Base-by-base conservation (phyloP, 2,888 invertebrate species). In the Auanema sp. region DNA sequence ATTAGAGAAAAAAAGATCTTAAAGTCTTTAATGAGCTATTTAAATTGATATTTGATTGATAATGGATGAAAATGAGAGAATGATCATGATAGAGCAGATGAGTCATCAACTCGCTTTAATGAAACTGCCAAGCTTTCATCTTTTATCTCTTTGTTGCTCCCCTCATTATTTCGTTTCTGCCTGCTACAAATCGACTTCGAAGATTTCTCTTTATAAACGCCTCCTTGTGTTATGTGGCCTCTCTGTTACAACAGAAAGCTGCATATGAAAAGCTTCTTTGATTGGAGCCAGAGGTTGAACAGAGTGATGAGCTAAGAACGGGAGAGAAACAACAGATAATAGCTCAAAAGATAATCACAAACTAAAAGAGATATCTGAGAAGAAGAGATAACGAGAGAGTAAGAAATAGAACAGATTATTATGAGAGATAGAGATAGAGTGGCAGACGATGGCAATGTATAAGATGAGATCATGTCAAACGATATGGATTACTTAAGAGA, bases 41-140 rank as follows among this genome's bases (percentile, higher is more conserved):
- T 52, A 21, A 52, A 52, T 16, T 57, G 40, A 56, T 41, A 25
- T 23, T n/a, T 21, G 33, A 55, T 43, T 18, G 54, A 14, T 50
- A 42, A 57, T 58, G 58, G 58, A 54, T 50, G 43, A 44, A 25
- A 44, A 18, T 25, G 47, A 16, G 41, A 44, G 50, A 24, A 24
- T 54, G 62, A 40, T 12, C 24, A 18, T 21, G 18, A 64, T 24
- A 18, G 42, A 43, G 12, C 12, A 24, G 57, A 55, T 65, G 60
- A 58, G 50, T 61, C 65, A 65, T 64, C 60, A 60, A 53, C 59
- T 53, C 54, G 16, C 5, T 24, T 23, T 33, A 33, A 21, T 43
- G 33, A 56, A 33, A 50, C n/a, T n/a, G 23, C 21, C 49, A 11
- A 41, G 43, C 23, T 24, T 11, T 24, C 57, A 42, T 25, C 64